Base-by-base conservation (phyloP, 2,888 invertebrate species). In the Leucozona laternaria region DNA sequence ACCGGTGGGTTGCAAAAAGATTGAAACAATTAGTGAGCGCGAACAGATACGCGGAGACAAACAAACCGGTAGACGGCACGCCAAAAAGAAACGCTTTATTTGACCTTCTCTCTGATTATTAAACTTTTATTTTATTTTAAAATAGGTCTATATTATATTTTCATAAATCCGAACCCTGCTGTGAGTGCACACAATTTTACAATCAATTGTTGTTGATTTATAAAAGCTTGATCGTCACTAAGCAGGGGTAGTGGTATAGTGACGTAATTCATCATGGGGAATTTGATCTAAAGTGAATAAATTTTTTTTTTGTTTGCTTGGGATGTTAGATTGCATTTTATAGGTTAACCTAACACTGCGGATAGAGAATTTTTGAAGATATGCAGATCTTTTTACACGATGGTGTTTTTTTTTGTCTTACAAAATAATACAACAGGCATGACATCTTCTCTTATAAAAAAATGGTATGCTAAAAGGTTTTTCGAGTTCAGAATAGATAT, bases 221-320 rank as follows among this genome's bases (percentile, higher is more conserved):
- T 50, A 4, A n/a, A 10, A 57, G 6, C 31, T 8, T 17, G 20
- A 57, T 34, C 17, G 10, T 34, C 31, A 11, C 17, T 15, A 31
- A 34, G 17, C 0, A 17, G 43, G 15, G n/a, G 53, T 53, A 43
- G n/a, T 37, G 22, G 55, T 11, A 13, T 11, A 28, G 34, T 79
- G 75, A 76, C 70, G 71, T 64, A n/a, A 13, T 7, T 6, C 8
- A 40, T 5, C 37, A 5, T 55, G 55, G 75, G 28, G 57, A 70
- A 55, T 34, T 50, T 2, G 0, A 70, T 40, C n/a, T 40, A 70
- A 55, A 62, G 70, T 40, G 40, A 50, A 53, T 70, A 37, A 50
- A 50, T 50, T 13, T 25, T 25, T 25, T 6, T 13, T 50, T 28
- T 25, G 8, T 17, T 40, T 43, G 20, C 34, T 34, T 62, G 40